phyloP scores from a whole-genome alignment of 2,797 vertebrate genomes.

The Loriculus beryllinus region DNA sequence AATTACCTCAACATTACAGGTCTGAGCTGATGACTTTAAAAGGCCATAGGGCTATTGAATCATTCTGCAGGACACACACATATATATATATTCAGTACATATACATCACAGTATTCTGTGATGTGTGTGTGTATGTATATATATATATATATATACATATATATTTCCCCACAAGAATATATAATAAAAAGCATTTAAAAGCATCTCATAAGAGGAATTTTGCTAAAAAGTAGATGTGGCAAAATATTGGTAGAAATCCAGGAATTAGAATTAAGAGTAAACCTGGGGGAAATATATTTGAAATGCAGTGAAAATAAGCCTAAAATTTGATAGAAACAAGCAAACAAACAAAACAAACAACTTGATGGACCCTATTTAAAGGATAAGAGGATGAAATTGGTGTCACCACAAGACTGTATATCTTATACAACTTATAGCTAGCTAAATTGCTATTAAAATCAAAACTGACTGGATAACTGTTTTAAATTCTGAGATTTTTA shows the following conservation, averaged over 20 bases:
- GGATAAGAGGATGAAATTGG: background rate
- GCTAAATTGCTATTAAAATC: background rate
- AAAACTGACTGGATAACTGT: background rate
- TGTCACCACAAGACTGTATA: background rate
- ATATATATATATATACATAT: background rate
- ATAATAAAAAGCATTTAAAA: background rate
- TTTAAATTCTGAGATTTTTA: background rate
- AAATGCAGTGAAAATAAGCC: background rate
- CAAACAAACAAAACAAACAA: background rate
- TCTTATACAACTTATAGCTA: background rate
- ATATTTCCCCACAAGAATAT: background rate
- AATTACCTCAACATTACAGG: background rate
- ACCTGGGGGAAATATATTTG: background rate
- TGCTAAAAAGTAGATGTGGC: background rate
- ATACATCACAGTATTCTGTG: accelerated
- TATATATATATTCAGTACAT: background rate
- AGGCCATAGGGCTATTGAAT: background rate
- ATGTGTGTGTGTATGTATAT: background rate
- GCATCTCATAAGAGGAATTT: background rate
- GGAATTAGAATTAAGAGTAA: background rate
- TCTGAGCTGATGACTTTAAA: background rate
- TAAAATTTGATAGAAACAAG: background rate
- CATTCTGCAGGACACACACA: background rate
- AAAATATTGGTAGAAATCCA: background rate
- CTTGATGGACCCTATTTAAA: background rate